Base-by-base conservation (phyloP, 2,113 vertebrate genomes). In the Noctilio leporinus region DNA sequence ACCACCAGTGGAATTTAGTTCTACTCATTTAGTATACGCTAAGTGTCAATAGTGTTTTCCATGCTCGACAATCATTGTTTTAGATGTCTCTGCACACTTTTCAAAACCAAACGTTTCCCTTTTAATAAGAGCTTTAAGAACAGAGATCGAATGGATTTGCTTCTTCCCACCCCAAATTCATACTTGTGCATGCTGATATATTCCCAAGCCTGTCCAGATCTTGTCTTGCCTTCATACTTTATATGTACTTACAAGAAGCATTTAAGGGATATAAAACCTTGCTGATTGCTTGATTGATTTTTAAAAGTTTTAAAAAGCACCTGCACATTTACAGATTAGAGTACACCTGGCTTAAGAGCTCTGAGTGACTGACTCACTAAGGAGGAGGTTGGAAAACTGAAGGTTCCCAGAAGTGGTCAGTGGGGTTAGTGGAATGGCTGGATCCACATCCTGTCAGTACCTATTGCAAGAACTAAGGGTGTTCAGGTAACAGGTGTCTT, bases 201-300 rank as follows among this genome's bases (percentile, higher is more conserved):
- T 35, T 26, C 33, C 73, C 19, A 35, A 80, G 72, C 86, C 86
- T 87, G 69, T 91, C 92, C n/a, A 88, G 90, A 88, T 81, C 67
- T 91, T 92, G 77, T 95, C 94, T 95, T 92, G 84, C 69, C 70
- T 92, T 93, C 62, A 72, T 28, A 73, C 81, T 93, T 95, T 91
- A 95, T 91, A 95, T 96, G 95, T 92, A 94, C 93, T 90, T 91
- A 90, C 94, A 95, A 73, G 93, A 95, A 95, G 89, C 73, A 92
- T 86, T 96, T 94, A 96, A 94, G 38, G 45, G 59, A 87, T 86
- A 92, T 94, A 91, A 95, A 97, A 65, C 96, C 96, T 90, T 89
- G 89, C 87, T 97, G 96, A 97, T 96, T 96, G 70, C 92, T 96
- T 97, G 96, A 93, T 94, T 96, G 93, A 80, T 86, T 95, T 96